Evolutionary conservation across 2,797 vertebrate genomes (phyloP), one percentile per base, ranked within the genome.

Genomic region (Poecilia velifera): DNA sequence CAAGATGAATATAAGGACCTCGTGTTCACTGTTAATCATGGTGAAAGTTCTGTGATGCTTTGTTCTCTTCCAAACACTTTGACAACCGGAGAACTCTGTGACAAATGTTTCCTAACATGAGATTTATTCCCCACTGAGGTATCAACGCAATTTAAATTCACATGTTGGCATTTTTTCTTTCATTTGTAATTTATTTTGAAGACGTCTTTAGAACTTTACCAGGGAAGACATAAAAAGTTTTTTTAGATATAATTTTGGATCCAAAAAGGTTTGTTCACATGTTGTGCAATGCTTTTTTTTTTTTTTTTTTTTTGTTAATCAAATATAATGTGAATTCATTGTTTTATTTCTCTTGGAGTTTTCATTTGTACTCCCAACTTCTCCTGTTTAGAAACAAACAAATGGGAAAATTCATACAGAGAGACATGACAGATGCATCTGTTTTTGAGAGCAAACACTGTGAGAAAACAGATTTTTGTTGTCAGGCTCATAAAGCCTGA

Each of bases 391-490:
- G 41, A 36, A 68, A 43, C 39, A 43, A 64, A 70, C 36, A 70
- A 41, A 70, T 70, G 18, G 39, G 39, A 25, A 70, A 14, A 22
- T 70, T 25, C n/a, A 41, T 22, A 70, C 22, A 43, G 36, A 70
- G 22, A 13, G 22, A 41, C 36, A 43, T 14, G 22, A 43, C 36
- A 43, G 66, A 22, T 70, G 39, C 10, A 10, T 70, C 4, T 70
- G 66, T 70, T 70, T 70, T 70, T 70, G n/a, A 45, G 25, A 70
- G 66, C 43, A 45, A 70, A 70, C 39, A 14, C 66, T n/a, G 39
- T 43, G 41, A 45, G 39, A 70, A 70, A 41, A 43, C 4, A n/a
- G 39, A 70, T 70, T 43, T 70, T 22, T 70, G 22, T 41, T n/a
- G 22, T 70, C 66, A 70, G 9, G 41, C 39, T 70, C 66, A 70